Evolutionary conservation across 2,797 vertebrate species (phyloP).

Genomic region (Mus minutoides): DNA sequence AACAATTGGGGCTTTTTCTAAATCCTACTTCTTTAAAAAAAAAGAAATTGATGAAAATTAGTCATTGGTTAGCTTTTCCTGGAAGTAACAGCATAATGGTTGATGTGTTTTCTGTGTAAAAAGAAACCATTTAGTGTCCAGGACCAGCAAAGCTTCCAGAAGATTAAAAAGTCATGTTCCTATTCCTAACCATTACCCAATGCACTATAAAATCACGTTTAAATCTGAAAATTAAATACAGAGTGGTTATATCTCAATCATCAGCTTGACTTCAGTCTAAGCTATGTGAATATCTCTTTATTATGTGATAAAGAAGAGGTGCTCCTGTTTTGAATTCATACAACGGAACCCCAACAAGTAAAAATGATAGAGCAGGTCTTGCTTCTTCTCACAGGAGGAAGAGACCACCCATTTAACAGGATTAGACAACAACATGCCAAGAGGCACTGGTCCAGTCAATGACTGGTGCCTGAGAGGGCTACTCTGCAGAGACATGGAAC

Average conservation of each 20-base stretch:
- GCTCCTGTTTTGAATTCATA: slow-evolving; percentile 20
- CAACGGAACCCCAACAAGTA: neutral
- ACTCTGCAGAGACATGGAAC: slow-evolving; percentile 64
- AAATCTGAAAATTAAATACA: slow-evolving; percentile 38
- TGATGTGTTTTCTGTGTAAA: slow-evolving; percentile 6
- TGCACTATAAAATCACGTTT: neutral
- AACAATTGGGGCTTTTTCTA: slow-evolving; percentile 14
- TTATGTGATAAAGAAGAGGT: slow-evolving; percentile 13
- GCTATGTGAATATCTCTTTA: neutral
- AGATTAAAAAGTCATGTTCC: slow-evolving; percentile 9
- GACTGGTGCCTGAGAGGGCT: slow-evolving; percentile 58
- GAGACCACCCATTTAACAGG: slow-evolving; percentile 48
- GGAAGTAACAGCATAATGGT: neutral
- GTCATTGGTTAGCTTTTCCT: slow-evolving; percentile 15
- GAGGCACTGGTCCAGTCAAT: slow-evolving; percentile 67
- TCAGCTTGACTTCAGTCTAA: slow-evolving; percentile 29
- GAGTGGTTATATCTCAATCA: neutral
- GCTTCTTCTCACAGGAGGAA: slow-evolving; percentile 64
- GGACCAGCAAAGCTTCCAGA: slow-evolving; percentile 9
- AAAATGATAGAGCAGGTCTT: slow-evolving; percentile 53
- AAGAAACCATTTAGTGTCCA: neutral
- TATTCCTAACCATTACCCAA: slow-evolving; percentile 29
- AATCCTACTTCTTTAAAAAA: neutral
- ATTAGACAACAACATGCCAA: slow-evolving; percentile 72
- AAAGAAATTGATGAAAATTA: slow-evolving; percentile 31